A percentile compares a stretch with the other conserved stretches of the same genome.
Evolutionary conservation across 2,888 invertebrate genomes (phyloP).

Genomic region (Halictus ligatus): DNA sequence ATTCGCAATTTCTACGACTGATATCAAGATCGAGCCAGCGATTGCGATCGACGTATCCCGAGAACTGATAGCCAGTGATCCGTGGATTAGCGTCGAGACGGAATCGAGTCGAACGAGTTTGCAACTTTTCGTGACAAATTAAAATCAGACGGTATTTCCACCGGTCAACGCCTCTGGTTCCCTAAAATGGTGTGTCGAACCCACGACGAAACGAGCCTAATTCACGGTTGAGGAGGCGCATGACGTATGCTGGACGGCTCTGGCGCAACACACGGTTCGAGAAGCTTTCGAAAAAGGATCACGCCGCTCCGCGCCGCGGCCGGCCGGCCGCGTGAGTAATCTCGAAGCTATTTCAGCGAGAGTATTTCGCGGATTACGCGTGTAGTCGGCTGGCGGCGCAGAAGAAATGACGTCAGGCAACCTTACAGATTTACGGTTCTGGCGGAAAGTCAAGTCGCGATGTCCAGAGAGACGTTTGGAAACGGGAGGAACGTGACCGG

Average conservation of each 20-base stretch:
- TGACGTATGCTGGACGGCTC: neutral
- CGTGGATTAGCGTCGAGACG: slow-evolving; percentile 20
- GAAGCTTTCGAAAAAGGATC: slow-evolving; percentile 62
- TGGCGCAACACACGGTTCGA: slow-evolving; percentile 50
- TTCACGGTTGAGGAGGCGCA: neutral
- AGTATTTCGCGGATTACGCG: slow-evolving; percentile 24
- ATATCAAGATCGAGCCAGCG: neutral
- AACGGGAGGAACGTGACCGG: neutral
- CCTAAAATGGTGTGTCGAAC: neutral
- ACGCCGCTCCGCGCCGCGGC: slow-evolving; percentile 7
- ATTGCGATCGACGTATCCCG: neutral
- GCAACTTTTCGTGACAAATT: neutral
- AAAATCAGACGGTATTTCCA: neutral
- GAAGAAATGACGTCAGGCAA: slow-evolving; percentile 22
- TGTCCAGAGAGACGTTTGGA: neutral
- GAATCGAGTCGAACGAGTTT: neutral
- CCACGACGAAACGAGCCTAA: neutral
- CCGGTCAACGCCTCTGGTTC: neutral
- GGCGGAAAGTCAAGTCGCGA: slow-evolving; percentile 37
- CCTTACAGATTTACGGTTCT: slow-evolving; percentile 29
- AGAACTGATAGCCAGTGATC: slow-evolving; percentile 16
- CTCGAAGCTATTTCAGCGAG: slow-evolving; percentile 40
- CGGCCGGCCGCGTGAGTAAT: slow-evolving; percentile 42
- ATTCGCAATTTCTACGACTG: neutral
- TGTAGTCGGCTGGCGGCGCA: slow-evolving; percentile 8